A percentile compares a stretch with the other conserved stretches of the same genome.
These are phyloP conservation scores for Psittacula cyanocephala DNA, from an alignment of 2,113 vertebrate species.

Conservation along the genomic window DNA sequence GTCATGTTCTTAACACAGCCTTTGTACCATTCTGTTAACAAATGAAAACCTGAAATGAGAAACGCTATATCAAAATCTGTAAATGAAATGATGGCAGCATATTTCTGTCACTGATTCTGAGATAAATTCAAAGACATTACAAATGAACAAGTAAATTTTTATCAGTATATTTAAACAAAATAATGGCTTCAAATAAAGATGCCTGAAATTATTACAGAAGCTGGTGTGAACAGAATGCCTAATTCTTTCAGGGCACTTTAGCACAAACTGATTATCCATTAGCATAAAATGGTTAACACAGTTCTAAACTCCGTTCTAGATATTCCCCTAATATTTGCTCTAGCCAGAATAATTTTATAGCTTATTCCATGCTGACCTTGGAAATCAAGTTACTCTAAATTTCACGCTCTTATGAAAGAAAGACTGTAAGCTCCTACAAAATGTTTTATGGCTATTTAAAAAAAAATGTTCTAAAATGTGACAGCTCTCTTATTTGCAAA, in stretches of 20 bases:
- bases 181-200: conserved; percentile 4
- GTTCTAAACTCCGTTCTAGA: background rate
- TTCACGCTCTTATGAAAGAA: background rate
- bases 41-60: background rate
- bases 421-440: background rate
- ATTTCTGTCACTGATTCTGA: background rate
- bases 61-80: background rate
- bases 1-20: background rate
- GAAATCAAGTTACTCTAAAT: conserved; percentile 33
- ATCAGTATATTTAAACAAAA: conserved; percentile 1
- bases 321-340: background rate
- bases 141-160: background rate
- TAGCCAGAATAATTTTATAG: background rate
- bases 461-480: background rate
- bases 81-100: background rate
- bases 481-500: background rate
- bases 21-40: background rate
- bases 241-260: background rate
- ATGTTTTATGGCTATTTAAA: background rate
- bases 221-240: background rate
- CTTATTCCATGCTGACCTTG: conserved; percentile 9
- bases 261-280: conserved; percentile 12
- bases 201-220: background rate
- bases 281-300: conserved; percentile 11
- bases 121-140: background rate